Evolutionary conservation across 2,113 vertebrate genomes (phyloP), one percentile per base, ranked within the genome.

Genomic region (Nestor notabilis): DNA sequence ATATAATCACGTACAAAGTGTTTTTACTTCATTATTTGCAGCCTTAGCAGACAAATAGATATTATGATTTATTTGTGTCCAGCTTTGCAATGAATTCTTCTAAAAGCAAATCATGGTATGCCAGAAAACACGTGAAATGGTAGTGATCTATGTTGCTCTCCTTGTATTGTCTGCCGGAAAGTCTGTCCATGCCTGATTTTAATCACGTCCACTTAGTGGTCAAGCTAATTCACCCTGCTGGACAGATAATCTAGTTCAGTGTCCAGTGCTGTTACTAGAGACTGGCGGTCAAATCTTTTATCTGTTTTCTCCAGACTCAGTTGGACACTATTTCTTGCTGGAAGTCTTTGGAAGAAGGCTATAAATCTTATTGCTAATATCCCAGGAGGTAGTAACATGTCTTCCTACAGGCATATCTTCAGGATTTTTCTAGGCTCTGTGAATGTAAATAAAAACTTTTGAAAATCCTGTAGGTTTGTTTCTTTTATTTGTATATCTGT

Each of bases 251-350:
- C 68, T 79, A 84, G 72, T 92, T 84, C 87, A 39, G 52, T 82
- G 47, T 69, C 77, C 87, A 89, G 65, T 68, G 88, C 89, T 95
- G 33, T 87, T 95, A 68, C 78, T 90, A 69, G 64, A 82, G 85
- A 61, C n/a, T 52, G 72, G 86, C 93, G 86, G 86, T 94, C 88
- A 97, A 92, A 87, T 69, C 47, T 81, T 93, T 93, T 89, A 82
- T 87, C 80, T 79, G 13, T 92, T 95, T 95, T 82, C 55, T 21
- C 69, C 74, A 92, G 28, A 91, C 80, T 93, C 66, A 50, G 52
- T 53, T 63, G 90, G 92, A 93, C 64, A 66, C 13, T 37, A 31
- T 72, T 84, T 84, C 83, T 82, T 95, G 65, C 76, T 87, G 47
- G 28, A 35, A 78, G 29, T 79, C 55, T 92, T 78, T 69, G 28